phyloP scores from a whole-genome alignment of 2,113 vertebrate genomes.

The Seriola rivoliana region DNA sequence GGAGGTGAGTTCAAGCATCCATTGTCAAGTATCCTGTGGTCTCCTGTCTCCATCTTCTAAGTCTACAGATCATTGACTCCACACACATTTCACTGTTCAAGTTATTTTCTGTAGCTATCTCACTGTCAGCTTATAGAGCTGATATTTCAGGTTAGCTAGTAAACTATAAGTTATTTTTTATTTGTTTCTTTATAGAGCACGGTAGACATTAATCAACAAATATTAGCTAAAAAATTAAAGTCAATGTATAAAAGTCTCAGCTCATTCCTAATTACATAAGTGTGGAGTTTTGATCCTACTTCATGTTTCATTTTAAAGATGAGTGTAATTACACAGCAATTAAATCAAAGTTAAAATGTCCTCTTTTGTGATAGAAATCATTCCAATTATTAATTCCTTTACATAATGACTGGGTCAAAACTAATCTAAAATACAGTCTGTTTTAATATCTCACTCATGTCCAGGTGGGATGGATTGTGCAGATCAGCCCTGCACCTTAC shows the following conservation, averaged over 20 bases:
- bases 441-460: neutral
- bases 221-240: no score
- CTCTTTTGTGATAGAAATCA: neutral
- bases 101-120: neutral
- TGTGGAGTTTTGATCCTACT: neutral
- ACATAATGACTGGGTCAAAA: neutral
- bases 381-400: neutral
- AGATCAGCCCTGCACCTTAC: neutral
- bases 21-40: slow-evolving; percentile 18
- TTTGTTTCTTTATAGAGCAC: no score
- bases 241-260: no score
- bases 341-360: neutral
- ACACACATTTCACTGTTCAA: neutral
- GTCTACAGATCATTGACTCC: neutral
- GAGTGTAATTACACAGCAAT: neutral
- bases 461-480: neutral
- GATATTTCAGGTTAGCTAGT: neutral
- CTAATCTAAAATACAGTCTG: neutral
- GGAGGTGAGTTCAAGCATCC: slow-evolving; percentile 33
- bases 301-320: neutral
- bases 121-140: neutral
- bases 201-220: no score
- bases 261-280: neutral
- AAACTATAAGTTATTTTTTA: no score
- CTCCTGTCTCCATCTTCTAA: neutral